phyloP scores from a whole-genome alignment of 2,113 vertebrate genomes.

The Mobula hypostoma region DNA sequence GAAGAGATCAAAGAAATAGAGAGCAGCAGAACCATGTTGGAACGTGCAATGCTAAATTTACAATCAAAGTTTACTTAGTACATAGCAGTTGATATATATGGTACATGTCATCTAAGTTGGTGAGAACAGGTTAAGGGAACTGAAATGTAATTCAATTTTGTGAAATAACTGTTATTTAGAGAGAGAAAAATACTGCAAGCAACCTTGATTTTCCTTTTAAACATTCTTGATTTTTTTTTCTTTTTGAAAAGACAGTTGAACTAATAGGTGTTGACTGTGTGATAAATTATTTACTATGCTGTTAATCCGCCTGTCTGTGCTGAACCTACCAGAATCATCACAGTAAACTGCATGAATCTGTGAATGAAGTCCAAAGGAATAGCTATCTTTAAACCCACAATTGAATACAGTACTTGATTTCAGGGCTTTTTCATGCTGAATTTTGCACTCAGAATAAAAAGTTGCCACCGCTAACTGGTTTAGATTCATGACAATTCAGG shows the following conservation, averaged over 20 bases:
- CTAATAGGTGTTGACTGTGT: background rate
- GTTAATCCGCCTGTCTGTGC: background rate
- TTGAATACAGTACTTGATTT: background rate
- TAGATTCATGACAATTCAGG: slow-evolving; percentile 3
- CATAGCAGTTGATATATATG: too few species aligned
- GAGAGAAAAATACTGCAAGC: background rate
- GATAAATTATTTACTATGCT: background rate
- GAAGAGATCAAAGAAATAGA: too few species aligned
- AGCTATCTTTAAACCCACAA: slow-evolving; percentile 21
- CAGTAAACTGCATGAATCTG: background rate
- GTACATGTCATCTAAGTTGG: background rate
- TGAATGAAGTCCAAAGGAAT: background rate
- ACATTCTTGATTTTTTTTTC: background rate
- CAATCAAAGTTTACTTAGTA: too few species aligned
- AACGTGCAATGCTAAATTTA: too few species aligned
- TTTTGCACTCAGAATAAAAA: background rate
- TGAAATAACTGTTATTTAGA: background rate
- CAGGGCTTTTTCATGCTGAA: background rate
- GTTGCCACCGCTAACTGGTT: background rate
- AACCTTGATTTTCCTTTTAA: background rate
- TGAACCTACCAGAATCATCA: background rate
- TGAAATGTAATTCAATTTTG: background rate
- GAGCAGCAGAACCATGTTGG: too few species aligned
- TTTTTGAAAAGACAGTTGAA: background rate
- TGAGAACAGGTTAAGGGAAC: background rate